Conservation (phyloP, 2,797 vertebrate genomes). For the Pseudochirops cupreus region DNA sequence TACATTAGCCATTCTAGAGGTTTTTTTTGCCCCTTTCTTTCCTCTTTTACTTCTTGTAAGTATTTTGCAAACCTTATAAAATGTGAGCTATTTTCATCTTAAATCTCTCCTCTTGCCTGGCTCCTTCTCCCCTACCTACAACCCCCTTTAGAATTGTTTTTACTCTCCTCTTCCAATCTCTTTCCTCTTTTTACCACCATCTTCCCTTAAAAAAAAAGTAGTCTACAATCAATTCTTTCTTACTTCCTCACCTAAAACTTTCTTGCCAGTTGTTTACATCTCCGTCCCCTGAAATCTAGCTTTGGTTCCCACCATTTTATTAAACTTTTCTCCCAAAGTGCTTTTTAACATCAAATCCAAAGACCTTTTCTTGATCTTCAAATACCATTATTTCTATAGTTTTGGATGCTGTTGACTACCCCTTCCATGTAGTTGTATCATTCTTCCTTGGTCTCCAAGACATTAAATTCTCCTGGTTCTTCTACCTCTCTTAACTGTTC, state of each 20-base stretch:
- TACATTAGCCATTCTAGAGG: neutral
- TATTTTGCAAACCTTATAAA: neutral
- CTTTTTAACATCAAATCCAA: neutral
- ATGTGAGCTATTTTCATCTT: neutral
- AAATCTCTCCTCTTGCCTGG: neutral
- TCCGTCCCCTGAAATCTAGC: neutral
- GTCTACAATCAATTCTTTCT: neutral
- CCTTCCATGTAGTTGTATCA: neutral
- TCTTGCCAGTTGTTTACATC: neutral
- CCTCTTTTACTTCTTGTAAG: neutral
- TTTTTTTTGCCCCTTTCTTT: fast-evolving
- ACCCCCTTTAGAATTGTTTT: neutral
- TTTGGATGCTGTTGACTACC: neutral
- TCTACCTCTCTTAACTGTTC: too few species aligned
- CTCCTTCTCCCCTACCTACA: neutral
- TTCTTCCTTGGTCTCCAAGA: neutral
- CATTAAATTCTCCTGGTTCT: neutral
- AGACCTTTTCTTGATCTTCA: neutral
- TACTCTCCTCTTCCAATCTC: neutral
- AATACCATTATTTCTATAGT: neutral
- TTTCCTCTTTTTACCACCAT: neutral
- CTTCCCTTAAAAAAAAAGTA: neutral
- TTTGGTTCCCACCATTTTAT: neutral
- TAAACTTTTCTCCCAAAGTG: neutral
- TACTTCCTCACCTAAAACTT: neutral